Conservation (phyloP, 2,113 vertebrate genomes). For the Dissostichus mawsoni region DNA sequence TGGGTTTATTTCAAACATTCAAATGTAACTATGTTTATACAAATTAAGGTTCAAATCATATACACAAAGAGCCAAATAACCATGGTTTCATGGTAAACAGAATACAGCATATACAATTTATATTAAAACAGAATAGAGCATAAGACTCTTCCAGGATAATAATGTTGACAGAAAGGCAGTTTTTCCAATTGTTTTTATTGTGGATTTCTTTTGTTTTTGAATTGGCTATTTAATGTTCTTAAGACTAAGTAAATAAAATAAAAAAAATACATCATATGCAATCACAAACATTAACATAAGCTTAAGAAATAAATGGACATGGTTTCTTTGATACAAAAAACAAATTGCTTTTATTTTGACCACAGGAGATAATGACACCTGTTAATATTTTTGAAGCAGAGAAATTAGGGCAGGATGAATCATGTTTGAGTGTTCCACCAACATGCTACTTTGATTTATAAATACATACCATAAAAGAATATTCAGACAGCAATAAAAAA, state of each 20-base stretch:
- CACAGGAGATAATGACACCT: neutral
- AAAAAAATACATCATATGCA: neutral
- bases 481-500: conserved; percentile 1
- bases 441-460: conserved; percentile 12
- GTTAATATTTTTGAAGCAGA: neutral
- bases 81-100: neutral
- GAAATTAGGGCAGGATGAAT: conserved; percentile 26
- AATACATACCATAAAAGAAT: conserved; percentile 5
- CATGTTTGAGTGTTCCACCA: conserved; percentile 32
- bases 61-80: neutral
- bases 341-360: conserved; percentile 25
- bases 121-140: neutral
- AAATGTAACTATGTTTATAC: neutral
- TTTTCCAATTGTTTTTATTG: no score
- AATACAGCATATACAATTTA: neutral
- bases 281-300: neutral
- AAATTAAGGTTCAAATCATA: no score
- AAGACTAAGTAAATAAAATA: no score
- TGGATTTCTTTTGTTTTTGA: no score
- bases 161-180: no score
- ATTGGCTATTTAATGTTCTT: no score
- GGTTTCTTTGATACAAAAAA: conserved; percentile 3
- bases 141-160: no score
- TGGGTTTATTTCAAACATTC: neutral
- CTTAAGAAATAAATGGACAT: neutral